Percentiles rank a stretch among this genome's conserved stretches.
Evolutionary conservation across 1,140 invertebrate species (phyloP).

Genomic region (Oedothorax gibbosus): DNA sequence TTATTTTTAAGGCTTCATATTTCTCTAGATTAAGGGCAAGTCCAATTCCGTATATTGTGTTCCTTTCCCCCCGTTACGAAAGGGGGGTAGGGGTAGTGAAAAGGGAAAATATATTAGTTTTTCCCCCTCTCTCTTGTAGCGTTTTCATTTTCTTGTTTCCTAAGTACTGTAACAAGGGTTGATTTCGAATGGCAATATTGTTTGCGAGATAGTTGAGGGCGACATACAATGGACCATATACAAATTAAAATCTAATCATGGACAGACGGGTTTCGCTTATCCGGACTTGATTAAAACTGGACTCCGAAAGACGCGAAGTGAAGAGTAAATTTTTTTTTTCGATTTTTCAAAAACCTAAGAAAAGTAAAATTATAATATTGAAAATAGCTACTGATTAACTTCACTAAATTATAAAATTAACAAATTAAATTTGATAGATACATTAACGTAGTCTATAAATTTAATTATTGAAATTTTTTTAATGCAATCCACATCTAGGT

Average conservation of each 20-base stretch:
- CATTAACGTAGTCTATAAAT: too few relatives aligned
- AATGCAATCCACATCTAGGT: too few relatives aligned
- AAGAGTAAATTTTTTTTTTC: too few relatives aligned
- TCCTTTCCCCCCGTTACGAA: slow-evolving; percentile 22
- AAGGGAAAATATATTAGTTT: slow-evolving; percentile 54
- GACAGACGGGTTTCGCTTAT: neutral
- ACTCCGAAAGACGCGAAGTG: too few relatives aligned
- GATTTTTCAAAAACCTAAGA: too few relatives aligned
- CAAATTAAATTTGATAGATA: too few relatives aligned
- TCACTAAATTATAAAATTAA: too few relatives aligned
- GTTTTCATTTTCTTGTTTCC: slow-evolving; percentile 55
- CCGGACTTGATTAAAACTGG: too few relatives aligned
- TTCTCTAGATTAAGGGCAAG: slow-evolving; percentile 54
- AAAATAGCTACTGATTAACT: too few relatives aligned
- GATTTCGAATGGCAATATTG: slow-evolving; percentile 58
- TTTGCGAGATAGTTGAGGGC: slow-evolving; percentile 34
- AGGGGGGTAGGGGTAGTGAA: slow-evolving; percentile 12
- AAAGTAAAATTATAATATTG: too few relatives aligned
- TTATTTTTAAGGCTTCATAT: slow-evolving; percentile 57
- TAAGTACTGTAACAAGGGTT: slow-evolving; percentile 52
- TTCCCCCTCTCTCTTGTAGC: slow-evolving; percentile 55
- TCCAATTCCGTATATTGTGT: slow-evolving; percentile 57
- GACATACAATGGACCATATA: slow-evolving; percentile 37
- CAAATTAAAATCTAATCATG: slow-evolving; percentile 19
- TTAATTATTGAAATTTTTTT: too few relatives aligned